Conservation (phyloP, 2,797 vertebrate genomes). For the Eupleurogrammus muticus region DNA sequence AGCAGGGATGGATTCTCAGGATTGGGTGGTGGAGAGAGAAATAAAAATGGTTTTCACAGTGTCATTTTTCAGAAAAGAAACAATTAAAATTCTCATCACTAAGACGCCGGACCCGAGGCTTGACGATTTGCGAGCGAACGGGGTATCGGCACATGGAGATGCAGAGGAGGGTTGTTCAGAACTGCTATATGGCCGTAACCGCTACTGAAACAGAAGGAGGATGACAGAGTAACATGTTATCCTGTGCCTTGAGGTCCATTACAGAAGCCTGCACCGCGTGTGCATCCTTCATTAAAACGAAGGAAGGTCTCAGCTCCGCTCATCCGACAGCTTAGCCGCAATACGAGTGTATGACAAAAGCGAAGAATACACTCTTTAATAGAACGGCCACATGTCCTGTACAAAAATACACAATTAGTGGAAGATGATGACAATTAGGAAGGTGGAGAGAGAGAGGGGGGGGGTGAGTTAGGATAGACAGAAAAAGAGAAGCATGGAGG, state of each 20-base stretch:
- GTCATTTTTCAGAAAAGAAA: conserved; percentile 32
- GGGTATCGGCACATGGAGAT: background rate
- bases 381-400: background rate
- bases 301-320: conserved; percentile 26
- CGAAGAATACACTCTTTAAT: background rate
- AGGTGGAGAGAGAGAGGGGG: conserved; percentile 14
- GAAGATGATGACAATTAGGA: conserved; percentile 27
- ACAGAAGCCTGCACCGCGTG: background rate
- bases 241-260: conserved; percentile 29
- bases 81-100: conserved; percentile 8
- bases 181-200: conserved; percentile 34
- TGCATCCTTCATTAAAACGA: conserved; percentile 21
- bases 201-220: conserved; percentile 38
- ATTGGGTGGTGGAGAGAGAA: conserved; percentile 30
- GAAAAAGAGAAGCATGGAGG: conserved; percentile 36
- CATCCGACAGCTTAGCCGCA: conserved; percentile 32
- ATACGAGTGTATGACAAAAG: conserved; percentile 14
- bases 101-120: background rate
- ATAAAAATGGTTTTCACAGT: conserved; percentile 35
- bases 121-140: background rate
- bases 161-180: conserved; percentile 14
- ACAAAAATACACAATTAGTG: conserved; percentile 3
- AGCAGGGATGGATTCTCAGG: conserved; percentile 64
- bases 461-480: conserved; percentile 33
- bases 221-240: conserved; percentile 37